These are phyloP conservation scores for Heteractis magnifica DNA, from an alignment of 92 coral and sea anemone species.

Conservation along the genomic window DNA sequence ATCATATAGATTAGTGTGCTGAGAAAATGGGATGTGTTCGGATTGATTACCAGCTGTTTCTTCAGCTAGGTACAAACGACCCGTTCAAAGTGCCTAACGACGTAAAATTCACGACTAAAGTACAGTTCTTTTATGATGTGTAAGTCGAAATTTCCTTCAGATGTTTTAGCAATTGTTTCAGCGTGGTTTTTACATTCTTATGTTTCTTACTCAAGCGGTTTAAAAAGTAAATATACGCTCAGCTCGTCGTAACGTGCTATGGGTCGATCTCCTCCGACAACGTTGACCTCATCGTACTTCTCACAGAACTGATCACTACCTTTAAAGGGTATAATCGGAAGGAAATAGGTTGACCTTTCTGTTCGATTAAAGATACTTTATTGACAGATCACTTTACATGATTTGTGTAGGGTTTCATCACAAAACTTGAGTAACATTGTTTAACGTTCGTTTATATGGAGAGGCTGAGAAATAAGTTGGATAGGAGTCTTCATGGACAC, in stretches of 20 bases:
- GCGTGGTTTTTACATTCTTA: neutral
- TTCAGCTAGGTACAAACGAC: too few relatives aligned
- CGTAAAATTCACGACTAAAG: neutral
- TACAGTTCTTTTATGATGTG: neutral
- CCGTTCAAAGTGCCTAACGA: neutral
- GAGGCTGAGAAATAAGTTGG: neutral
- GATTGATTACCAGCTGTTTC: too few relatives aligned
- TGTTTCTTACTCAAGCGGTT: neutral
- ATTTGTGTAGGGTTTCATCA: slow-evolving; percentile 1
- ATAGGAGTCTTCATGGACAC: neutral
- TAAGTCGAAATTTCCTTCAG: neutral
- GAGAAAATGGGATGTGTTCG: too few relatives aligned
- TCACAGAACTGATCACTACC: slow-evolving; percentile 4
- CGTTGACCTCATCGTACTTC: slow-evolving; percentile 11
- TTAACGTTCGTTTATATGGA: neutral
- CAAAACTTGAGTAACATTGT: neutral
- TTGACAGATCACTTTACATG: slow-evolving; percentile 7
- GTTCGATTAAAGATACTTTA: neutral
- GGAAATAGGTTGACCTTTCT: slow-evolving; percentile 25
- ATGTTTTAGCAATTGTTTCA: neutral
- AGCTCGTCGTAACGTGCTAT: neutral
- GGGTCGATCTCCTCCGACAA: neutral
- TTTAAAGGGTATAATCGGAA: slow-evolving; percentile 21
- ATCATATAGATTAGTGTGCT: too few relatives aligned
- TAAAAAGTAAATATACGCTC: neutral